Percentiles rank a stretch among this genome's conserved stretches.
Conservation (phyloP, 2,797 vertebrate genomes). For the Gambusia yucatana region DNA sequence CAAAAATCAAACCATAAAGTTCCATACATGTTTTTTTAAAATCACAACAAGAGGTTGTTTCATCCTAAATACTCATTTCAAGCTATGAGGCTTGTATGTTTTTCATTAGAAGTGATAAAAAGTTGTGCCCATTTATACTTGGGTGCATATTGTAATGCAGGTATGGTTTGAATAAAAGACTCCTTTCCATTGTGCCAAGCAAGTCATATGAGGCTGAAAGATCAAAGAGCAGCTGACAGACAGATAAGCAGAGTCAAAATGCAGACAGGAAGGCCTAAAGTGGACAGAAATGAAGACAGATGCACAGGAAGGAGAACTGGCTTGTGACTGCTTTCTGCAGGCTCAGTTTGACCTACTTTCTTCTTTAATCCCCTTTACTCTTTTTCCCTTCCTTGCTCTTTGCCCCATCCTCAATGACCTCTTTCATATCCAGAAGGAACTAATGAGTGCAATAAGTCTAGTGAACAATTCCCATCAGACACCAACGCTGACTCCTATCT, state of each 20-base stretch:
- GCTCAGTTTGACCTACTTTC: constrained; percentile 70
- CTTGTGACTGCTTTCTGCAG: constrained; percentile 42
- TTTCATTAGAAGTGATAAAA: not conserved
- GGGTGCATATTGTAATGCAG: not conserved
- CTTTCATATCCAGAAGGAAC: constrained; percentile 66
- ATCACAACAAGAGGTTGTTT: not conserved
- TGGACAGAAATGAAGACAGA: constrained; percentile 55
- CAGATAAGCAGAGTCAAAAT: constrained; percentile 23
- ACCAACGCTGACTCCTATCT: constrained; percentile 38
- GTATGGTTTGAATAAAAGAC: not conserved
- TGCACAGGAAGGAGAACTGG: constrained; percentile 41
- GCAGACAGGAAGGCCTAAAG: constrained; percentile 41
- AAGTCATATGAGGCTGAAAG: constrained; percentile 53
- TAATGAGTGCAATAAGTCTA: constrained; percentile 41
- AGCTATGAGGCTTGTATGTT: not conserved
- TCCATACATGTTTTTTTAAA: not conserved
- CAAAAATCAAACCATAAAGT: not conserved
- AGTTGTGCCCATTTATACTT: not conserved
- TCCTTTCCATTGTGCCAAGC: constrained; percentile 27
- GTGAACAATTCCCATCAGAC: constrained; percentile 43
- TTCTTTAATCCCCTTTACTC: constrained; percentile 21
- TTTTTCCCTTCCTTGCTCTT: constrained; percentile 33
- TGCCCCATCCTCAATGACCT: constrained; percentile 40
- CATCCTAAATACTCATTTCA: not conserved
- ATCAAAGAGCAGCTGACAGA: constrained; percentile 30